phyloP scores from a whole-genome alignment of 1,140 invertebrate species.

The Drepana arcuata region DNA sequence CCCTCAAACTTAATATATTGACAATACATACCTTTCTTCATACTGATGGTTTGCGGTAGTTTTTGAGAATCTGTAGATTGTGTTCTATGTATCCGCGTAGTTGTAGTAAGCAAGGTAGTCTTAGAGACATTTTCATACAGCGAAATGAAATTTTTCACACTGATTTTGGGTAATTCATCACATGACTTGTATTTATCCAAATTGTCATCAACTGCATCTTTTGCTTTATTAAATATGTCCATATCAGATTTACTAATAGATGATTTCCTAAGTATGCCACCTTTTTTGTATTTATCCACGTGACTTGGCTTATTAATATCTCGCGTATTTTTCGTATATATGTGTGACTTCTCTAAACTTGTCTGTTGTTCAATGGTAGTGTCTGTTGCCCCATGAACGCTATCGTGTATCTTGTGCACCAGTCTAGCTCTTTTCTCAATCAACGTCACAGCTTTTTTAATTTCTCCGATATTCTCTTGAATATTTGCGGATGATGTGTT shows the following conservation, averaged over 20 bases:
- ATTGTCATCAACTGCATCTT: slow-evolving; percentile 24
- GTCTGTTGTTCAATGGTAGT: too few relatives aligned
- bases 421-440: slow-evolving; percentile 23
- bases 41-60: slow-evolving; percentile 17
- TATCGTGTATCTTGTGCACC: slow-evolving; percentile 6
- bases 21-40: slow-evolving; percentile 26
- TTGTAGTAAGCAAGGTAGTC: slow-evolving; percentile 17
- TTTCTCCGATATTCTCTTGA: too few relatives aligned
- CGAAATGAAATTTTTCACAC: slow-evolving; percentile 55
- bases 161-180: slow-evolving; percentile 56
- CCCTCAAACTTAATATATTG: neutral
- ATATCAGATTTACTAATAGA: slow-evolving; percentile 62
- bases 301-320: neutral
- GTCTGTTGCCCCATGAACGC: too few relatives aligned
- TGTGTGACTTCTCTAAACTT: too few relatives aligned
- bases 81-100: slow-evolving; percentile 18
- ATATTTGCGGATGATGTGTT: too few relatives aligned
- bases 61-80: slow-evolving; percentile 20
- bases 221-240: slow-evolving; percentile 56
- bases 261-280: slow-evolving; percentile 18
- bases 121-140: slow-evolving; percentile 54
- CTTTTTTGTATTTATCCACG: slow-evolving; percentile 5
- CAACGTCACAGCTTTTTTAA: too few relatives aligned
- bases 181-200: slow-evolving; percentile 59
- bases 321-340: too few relatives aligned